phyloP scores from a whole-genome alignment of 2,797 vertebrate genomes.

The Enoplosus armatus region DNA sequence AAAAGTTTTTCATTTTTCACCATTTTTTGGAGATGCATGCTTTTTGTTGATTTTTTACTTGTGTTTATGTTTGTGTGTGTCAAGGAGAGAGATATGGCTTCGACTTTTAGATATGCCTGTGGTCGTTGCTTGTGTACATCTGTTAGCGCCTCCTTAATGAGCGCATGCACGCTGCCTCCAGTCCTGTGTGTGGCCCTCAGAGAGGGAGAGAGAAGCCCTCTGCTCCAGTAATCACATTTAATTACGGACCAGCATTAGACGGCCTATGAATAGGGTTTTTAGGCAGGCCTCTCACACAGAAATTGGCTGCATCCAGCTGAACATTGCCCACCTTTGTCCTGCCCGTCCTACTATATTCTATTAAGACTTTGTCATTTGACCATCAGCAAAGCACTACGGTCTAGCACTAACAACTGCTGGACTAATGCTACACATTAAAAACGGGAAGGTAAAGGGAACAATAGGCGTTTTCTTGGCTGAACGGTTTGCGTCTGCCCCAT shows the following conservation, averaged over 20 bases:
- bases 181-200: constrained; percentile 84
- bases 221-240: constrained; percentile 91
- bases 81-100: constrained; percentile 52
- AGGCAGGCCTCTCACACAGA: constrained; percentile 85
- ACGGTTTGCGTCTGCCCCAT: constrained; percentile 75
- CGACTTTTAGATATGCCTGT: constrained; percentile 70
- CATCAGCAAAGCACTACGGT: constrained; percentile 81
- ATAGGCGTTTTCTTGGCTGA: constrained; percentile 79
- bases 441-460: constrained; percentile 76
- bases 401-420: constrained; percentile 82
- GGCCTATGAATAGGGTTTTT: constrained; percentile 86
- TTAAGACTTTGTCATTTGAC: constrained; percentile 88
- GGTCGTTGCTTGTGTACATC: constrained; percentile 79
- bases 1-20: too few relatives aligned
- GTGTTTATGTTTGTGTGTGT: constrained; percentile 45
- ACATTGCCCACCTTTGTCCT: constrained; percentile 89
- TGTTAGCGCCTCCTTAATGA: constrained; percentile 84
- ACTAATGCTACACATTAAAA: constrained; percentile 85
- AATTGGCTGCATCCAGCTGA: constrained; percentile 85
- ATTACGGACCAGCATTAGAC: constrained; percentile 87
- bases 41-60: constrained; percentile 37
- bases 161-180: constrained; percentile 75
- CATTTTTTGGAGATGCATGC: constrained; percentile 34
- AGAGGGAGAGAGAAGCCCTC: constrained; percentile 80
- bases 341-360: constrained; percentile 82